A percentile compares a stretch with the other conserved stretches of the same genome.
Conservation (phyloP, 2,888 invertebrate species). For the Dermolepida albohirtum region DNA sequence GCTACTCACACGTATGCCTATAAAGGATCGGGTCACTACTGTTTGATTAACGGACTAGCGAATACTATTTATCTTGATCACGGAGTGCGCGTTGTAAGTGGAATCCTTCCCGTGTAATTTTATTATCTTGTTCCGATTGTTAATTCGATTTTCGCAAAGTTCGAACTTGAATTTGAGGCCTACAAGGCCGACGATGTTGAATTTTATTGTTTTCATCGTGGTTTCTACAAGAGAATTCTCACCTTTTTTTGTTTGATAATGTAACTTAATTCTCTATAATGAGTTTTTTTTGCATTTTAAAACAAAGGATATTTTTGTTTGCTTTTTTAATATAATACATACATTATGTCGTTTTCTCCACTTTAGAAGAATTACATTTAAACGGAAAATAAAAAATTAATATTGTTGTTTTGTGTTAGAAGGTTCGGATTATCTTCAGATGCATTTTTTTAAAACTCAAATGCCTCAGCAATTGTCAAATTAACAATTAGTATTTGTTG, state of each 20-base stretch:
- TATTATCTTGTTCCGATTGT: conserved; percentile 33
- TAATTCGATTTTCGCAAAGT: conserved; percentile 26
- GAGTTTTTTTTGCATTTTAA: no score
- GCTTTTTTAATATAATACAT: no score
- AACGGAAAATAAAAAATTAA: no score
- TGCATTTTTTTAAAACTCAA: no score
- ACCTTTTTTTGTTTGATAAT: background rate
- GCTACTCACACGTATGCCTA: conserved; percentile 11
- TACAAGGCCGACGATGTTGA: background rate
- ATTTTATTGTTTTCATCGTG: conserved; percentile 5
- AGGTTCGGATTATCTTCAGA: no score
- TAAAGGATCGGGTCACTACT: background rate
- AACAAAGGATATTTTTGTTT: no score
- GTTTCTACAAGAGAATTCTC: conserved; percentile 9
- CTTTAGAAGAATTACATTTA: no score
- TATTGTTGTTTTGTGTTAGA: no score
- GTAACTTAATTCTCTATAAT: no score
- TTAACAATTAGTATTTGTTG: no score
- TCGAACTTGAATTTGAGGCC: conserved; percentile 21
- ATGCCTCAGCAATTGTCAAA: no score
- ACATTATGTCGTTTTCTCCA: no score
- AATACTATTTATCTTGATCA: conserved; percentile 38
- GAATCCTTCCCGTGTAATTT: conserved; percentile 32
- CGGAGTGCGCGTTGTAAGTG: conserved; percentile 20
- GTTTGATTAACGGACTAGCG: conserved; percentile 29